These are phyloP conservation scores for Lumbricus terrestris DNA, from an alignment of 2,888 invertebrate species.

Conservation along the genomic window DNA sequence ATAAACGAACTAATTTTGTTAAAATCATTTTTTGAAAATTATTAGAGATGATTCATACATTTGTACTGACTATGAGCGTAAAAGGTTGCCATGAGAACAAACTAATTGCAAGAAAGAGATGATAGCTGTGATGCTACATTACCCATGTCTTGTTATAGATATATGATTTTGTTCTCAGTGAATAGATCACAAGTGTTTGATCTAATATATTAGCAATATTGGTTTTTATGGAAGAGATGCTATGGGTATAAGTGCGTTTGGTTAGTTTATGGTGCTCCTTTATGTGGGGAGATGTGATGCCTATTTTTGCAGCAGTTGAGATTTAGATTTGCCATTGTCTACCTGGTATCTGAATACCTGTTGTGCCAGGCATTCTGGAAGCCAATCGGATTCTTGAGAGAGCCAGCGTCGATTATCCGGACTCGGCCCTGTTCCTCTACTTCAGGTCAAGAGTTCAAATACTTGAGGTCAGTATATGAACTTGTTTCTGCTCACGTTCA, in stretches of 20 bases:
- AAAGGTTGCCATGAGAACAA: too few relatives aligned
- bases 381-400: slow-evolving; percentile 62
- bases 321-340: background rate
- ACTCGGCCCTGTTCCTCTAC: slow-evolving; percentile 70
- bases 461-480: slow-evolving; percentile 63
- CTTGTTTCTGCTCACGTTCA: background rate
- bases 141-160: background rate
- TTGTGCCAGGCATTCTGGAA: slow-evolving; percentile 60
- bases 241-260: background rate
- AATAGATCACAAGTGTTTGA: background rate
- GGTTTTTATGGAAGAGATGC: background rate
- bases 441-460: slow-evolving; percentile 68
- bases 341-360: background rate
- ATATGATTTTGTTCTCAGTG: background rate
- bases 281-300: background rate
- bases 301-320: too few relatives aligned
- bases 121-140: too few relatives aligned
- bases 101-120: too few relatives aligned
- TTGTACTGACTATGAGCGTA: too few relatives aligned
- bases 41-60: too few relatives aligned
- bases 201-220: background rate
- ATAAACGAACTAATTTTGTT: too few relatives aligned
- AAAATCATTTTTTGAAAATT: too few relatives aligned
- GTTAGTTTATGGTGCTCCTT: background rate
- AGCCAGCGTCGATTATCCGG: slow-evolving; percentile 61